These are phyloP conservation scores for Antitype chi DNA, from an alignment of 2,888 invertebrate species.

Conservation along the genomic window DNA sequence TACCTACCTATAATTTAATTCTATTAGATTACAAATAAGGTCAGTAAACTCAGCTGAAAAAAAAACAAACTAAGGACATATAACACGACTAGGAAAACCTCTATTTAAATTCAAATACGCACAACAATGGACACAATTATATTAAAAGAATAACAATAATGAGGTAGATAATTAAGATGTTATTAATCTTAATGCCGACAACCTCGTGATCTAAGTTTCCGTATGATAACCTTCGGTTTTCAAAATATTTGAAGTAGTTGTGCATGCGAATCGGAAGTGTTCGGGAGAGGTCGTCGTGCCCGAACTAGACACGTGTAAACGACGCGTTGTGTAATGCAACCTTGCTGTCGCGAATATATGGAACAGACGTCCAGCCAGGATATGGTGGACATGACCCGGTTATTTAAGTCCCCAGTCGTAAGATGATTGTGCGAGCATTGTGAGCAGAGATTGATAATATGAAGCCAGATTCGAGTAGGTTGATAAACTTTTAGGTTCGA, in stretches of 20 bases:
- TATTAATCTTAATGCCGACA: constrained; percentile 47
- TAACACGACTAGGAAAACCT: constrained; percentile 29
- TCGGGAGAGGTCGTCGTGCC: constrained; percentile 83
- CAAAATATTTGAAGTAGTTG: constrained; percentile 80
- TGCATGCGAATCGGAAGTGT: constrained; percentile 90
- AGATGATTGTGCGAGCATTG: constrained; percentile 50
- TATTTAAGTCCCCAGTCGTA: constrained; percentile 55
- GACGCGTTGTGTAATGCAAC: constrained; percentile 84
- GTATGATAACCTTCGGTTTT: constrained; percentile 82
- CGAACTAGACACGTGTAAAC: constrained; percentile 82
- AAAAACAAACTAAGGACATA: constrained; percentile 13
- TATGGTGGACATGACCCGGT: constrained; percentile 70
- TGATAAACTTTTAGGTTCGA: not conserved
- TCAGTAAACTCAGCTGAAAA: constrained; percentile 12
- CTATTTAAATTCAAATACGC: constrained; percentile 29
- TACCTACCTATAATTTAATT: constrained; percentile 13
- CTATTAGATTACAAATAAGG: constrained; percentile 18
- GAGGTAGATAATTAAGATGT: constrained; percentile 36
- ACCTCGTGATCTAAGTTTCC: constrained; percentile 74
- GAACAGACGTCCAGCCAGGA: constrained; percentile 68
- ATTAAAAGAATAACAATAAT: constrained; percentile 36
- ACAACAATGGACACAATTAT: constrained; percentile 31
- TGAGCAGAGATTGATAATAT: constrained; percentile 16
- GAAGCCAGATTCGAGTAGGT: not conserved
- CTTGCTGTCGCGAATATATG: constrained; percentile 88